Evolutionary conservation across 1,140 invertebrate genomes (phyloP).

Genomic region (Bombus impatiens): DNA sequence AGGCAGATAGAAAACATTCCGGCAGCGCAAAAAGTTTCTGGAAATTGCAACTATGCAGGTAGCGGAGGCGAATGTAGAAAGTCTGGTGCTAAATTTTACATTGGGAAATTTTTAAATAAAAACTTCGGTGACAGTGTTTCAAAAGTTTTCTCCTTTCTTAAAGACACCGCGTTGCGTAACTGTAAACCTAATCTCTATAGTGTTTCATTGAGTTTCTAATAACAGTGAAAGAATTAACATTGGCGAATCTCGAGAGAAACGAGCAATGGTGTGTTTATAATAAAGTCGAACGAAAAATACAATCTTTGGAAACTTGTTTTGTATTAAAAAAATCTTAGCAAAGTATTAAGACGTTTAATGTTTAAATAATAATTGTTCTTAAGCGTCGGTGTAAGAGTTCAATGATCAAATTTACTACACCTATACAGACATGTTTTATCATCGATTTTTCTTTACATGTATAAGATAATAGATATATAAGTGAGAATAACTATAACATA

Average conservation of each 20-base stretch:
- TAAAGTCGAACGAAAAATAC: too few relatives aligned
- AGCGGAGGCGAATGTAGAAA: background rate
- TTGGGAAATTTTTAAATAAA: background rate
- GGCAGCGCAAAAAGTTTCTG: conserved; percentile 21
- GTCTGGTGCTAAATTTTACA: background rate
- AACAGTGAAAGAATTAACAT: background rate
- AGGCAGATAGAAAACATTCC: conserved; percentile 38
- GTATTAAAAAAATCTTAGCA: background rate
- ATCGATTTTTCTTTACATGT: too few relatives aligned
- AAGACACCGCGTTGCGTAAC: background rate
- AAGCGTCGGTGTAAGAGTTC: background rate
- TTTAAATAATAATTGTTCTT: background rate
- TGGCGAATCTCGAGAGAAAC: background rate
- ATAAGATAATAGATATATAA: too few relatives aligned
- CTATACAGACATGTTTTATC: too few relatives aligned
- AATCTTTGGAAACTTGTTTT: too few relatives aligned
- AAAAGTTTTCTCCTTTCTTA: background rate
- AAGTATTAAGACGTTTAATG: background rate
- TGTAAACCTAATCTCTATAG: background rate
- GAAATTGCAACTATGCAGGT: too few relatives aligned
- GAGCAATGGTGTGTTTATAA: background rate
- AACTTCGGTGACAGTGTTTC: background rate
- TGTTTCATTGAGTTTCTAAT: too few relatives aligned
- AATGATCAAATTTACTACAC: background rate
- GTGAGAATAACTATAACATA: too few relatives aligned